Base-by-base conservation (phyloP, 2,888 invertebrate genomes). In the Morpho helenor region DNA sequence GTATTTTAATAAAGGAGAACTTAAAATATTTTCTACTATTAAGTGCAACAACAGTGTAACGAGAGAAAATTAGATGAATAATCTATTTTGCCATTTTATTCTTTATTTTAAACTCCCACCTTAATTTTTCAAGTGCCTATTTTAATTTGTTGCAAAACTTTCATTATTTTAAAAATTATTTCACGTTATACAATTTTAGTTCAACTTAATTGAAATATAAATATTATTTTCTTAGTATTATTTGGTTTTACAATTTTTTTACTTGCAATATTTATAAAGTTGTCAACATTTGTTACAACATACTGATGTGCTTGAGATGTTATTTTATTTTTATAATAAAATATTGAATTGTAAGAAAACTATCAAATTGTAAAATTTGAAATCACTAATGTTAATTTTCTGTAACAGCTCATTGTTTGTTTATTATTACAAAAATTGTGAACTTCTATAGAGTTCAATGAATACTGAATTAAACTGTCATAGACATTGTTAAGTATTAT, bases 1-100 rank as follows among this genome's bases (percentile, higher is more conserved):
- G 76, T 79, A 79, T 80, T 80, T 78, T 80, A 76, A 74, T 70
- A 76, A 77, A 77, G 72, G 73, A 74, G 72, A 76, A 76, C 75
- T 65, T 67, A 63, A 73, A 77, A 78, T 80, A 77, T 82, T 79
- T 82, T 78, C 72, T 85, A 85, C 77, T 80, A 82, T 76, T 88
- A 88, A 89, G 87, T 77, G 84, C 81, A 87, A 86, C 82, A 80
- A 76, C 83, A 81, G 83, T 88, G 87, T 87, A 82, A 87, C 85
- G 88, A 87, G 87, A 87, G 87, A 87, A 82, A 78, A 76, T 77
- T 78, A 72, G 76, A 76, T 72, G 72, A 79, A 71, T 73, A 75
- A 71, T 72, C 74, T 71, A 73, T 75, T 72, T 74, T 75, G 72
- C 71, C 74, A 77, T 76, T 78, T 75, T 75, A 75, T 76, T 77